Percentiles rank a stretch among this genome's conserved stretches.
Evolutionary conservation across 1,140 invertebrate species (phyloP).

Genomic region (Vanessa atalanta): DNA sequence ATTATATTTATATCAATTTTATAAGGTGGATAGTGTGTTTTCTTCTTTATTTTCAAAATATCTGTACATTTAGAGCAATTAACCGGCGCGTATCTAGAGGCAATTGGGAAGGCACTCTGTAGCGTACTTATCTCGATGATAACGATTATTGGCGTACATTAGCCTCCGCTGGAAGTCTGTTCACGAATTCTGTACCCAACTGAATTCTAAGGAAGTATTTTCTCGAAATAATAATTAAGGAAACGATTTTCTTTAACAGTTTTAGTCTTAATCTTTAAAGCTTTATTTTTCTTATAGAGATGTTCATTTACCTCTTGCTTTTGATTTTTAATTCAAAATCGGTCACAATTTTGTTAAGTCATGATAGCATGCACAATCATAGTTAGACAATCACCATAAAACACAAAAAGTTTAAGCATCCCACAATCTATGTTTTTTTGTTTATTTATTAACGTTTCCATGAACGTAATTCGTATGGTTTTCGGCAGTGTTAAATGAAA

Average conservation of each 20-base stretch:
- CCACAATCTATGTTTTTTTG: too few species aligned
- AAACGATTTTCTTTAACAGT: conserved; percentile 12
- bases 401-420: too few species aligned
- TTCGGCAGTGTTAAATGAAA: too few species aligned
- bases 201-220: conserved; percentile 39
- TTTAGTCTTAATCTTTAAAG: conserved; percentile 2
- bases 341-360: too few species aligned
- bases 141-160: conserved; percentile 69
- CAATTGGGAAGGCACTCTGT: conserved; percentile 62
- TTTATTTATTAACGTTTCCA: too few species aligned
- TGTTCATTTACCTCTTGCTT: too few species aligned
- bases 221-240: conserved; percentile 27
- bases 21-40: conserved; percentile 22
- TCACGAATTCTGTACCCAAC: conserved; percentile 34
- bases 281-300: neutral
- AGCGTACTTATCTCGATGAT: conserved; percentile 62
- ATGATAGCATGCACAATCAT: too few species aligned
- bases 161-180: conserved; percentile 56
- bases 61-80: conserved; percentile 53
- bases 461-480: too few species aligned
- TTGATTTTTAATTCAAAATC: too few species aligned
- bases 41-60: conserved; percentile 34
- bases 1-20: neutral
- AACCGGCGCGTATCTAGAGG: conserved; percentile 55
- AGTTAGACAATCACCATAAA: too few species aligned